Conservation (phyloP, 2,888 invertebrate species). For the Phrixothrix hirtus region DNA sequence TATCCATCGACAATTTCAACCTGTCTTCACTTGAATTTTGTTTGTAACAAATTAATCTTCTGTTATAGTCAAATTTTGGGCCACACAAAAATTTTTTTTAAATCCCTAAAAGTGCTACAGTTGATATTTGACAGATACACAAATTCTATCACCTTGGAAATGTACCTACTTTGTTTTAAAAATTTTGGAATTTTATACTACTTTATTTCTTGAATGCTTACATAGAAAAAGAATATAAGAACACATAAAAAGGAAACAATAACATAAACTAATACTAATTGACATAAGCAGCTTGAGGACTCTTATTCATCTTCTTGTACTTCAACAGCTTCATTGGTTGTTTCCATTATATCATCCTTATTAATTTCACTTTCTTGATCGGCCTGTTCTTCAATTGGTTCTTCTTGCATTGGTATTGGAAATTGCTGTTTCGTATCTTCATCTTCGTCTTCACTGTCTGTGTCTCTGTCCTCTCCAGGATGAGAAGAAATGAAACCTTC, state of each 20-base stretch:
- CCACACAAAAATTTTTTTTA: conserved; percentile 30
- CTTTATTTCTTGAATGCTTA: conserved; percentile 1
- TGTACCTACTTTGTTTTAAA: conserved; percentile 31
- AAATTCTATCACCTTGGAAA: conserved; percentile 37
- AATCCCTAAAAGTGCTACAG: conserved; percentile 23
- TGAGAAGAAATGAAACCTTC: conserved; percentile 65
- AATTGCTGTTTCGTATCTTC: conserved; percentile 48
- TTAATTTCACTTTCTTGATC: conserved; percentile 18
- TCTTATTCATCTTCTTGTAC: conserved; percentile 29
- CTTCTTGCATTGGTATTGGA: conserved; percentile 54
- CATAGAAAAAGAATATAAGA: conserved; percentile 8
- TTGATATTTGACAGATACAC: conserved; percentile 36
- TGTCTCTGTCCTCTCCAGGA: conserved; percentile 67
- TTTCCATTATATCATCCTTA: too few relatives aligned
- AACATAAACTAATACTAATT: conserved; percentile 12
- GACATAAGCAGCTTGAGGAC: conserved; percentile 18
- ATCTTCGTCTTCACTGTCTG: conserved; percentile 66
- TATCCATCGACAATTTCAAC: conserved; percentile 24
- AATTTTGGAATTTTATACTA: conserved; percentile 3
- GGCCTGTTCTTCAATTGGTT: conserved; percentile 43
- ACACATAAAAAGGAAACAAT: conserved; percentile 5
- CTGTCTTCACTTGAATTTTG: conserved; percentile 13
- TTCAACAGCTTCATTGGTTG: conserved; percentile 11
- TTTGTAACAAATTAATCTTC: conserved; percentile 10
- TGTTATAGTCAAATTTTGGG: conserved; percentile 16